phyloP scores from a whole-genome alignment of 1,140 invertebrate genomes.

The Temnothorax curvispinosus region DNA sequence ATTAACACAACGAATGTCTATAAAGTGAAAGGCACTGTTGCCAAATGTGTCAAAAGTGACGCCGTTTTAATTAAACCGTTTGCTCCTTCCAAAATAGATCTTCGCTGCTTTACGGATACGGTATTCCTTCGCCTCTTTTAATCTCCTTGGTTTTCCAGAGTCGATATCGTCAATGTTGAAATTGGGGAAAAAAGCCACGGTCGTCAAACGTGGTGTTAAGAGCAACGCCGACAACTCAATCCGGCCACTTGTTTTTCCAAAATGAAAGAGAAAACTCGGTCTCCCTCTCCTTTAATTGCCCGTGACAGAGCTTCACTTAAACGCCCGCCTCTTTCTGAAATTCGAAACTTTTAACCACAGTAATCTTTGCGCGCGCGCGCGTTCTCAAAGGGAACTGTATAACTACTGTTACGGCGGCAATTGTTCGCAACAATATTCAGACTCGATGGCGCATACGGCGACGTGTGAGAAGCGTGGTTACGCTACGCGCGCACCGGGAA shows the following conservation, averaged over 20 bases:
- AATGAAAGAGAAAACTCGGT: constrained; percentile 39
- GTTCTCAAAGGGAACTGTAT: not conserved
- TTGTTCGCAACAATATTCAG: not conserved
- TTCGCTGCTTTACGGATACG: not conserved
- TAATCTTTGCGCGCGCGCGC: not conserved
- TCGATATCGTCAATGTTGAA: not conserved
- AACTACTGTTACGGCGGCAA: not conserved
- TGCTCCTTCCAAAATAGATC: constrained; percentile 4
- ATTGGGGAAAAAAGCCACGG: not conserved
- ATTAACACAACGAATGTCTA: not conserved
- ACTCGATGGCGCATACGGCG: not conserved
- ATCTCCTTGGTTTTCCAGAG: not conserved
- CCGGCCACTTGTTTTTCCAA: constrained; percentile 25
- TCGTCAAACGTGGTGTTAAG: too few relatives aligned
- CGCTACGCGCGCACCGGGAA: constrained; percentile 25
- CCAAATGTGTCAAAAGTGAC: not conserved
- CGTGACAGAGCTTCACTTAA: not conserved
- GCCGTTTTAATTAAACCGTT: not conserved
- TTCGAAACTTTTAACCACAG: not conserved
- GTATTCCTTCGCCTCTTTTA: not conserved
- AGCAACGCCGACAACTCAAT: not conserved
- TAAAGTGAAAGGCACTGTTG: not conserved
- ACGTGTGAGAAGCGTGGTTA: constrained; percentile 35
- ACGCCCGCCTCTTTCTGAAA: not conserved
- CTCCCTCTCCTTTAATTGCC: not conserved